Evolutionary conservation across 2,797 vertebrate species (phyloP).

Genomic region (Phaenicophaeus curvirostris): DNA sequence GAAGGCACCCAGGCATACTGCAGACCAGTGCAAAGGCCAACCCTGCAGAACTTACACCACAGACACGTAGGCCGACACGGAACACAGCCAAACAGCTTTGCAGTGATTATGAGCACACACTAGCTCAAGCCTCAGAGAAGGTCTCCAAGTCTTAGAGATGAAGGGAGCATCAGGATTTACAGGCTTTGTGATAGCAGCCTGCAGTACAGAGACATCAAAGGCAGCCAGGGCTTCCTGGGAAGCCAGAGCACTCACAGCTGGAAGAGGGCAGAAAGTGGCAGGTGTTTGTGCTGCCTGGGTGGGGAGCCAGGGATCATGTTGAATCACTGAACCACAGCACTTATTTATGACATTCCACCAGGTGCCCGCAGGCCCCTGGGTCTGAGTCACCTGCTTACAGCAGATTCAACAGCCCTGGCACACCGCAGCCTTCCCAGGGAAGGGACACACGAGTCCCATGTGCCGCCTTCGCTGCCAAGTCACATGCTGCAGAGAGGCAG

Average conservation of each 20-base stretch:
- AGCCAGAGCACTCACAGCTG: background rate
- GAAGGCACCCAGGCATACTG: background rate
- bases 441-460: background rate
- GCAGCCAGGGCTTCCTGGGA: background rate
- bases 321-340: constrained; percentile 4
- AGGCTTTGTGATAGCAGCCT: background rate
- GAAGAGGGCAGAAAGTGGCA: background rate
- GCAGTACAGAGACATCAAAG: background rate
- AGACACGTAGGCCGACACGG: background rate
- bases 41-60: background rate
- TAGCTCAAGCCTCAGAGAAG: background rate
- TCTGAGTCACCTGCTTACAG: constrained; percentile 53
- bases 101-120: background rate
- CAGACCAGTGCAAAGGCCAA: background rate
- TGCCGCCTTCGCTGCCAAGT: constrained; percentile 8
- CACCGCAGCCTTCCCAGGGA: constrained; percentile 19
- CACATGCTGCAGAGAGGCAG: constrained; percentile 15
- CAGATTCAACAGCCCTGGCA: constrained; percentile 18
- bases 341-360: constrained; percentile 30
- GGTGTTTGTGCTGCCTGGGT: background rate
- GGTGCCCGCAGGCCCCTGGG: constrained; percentile 6
- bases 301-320: background rate
- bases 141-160: background rate
- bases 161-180: background rate
- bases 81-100: background rate